Evolutionary conservation across 1,140 invertebrate species (phyloP), one percentile per base, ranked within the genome.

Genomic region (Apolygus lucorum): DNA sequence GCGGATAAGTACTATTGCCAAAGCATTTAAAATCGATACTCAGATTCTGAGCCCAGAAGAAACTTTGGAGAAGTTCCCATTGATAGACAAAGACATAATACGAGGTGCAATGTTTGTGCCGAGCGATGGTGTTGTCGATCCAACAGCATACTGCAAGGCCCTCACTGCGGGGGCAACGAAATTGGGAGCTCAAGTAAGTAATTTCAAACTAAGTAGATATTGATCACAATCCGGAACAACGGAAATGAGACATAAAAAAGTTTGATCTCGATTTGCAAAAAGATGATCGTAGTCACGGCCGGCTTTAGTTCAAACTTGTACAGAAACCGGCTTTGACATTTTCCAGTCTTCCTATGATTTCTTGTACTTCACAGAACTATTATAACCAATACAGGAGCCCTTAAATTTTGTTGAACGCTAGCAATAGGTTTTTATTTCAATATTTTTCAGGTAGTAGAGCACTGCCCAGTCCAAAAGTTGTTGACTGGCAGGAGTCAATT

Each of bases 41-140:
- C 80, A 87, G 70, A 78, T 94, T 8, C 77, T 95, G 24, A 80
- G 82, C 26, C 85, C 90, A 0, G 75, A 79, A 17, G 91, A 95
- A 75, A 88, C 90, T 0, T 85, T 86, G 72, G 84, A 90, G 74
- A 74, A 90, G n/a, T 92, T 91, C 75, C 91, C 92, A 0, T 79
- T 94, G 0, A 78, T 96, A 59, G 87, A 94, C 75, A 85, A 86
- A 0, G 82, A 83, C 11, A 82, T 86, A 2, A 85, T 95, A 71
- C 81, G 84, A 74, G 91, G 90, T 72, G 87, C 89, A 0, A 79
- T 96, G 1, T 91, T 90, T 75, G 87, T 85, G n/a, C 88, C 91
- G 0, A 84, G 84, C 22, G 92, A 95, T 80, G 92, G 92, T 0
- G 85, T 85, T 13, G 84, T 91, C 52, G 92, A 95, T 78, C 91